phyloP scores from a whole-genome alignment of 2,113 vertebrate species.

The Macquaria ambigua region DNA sequence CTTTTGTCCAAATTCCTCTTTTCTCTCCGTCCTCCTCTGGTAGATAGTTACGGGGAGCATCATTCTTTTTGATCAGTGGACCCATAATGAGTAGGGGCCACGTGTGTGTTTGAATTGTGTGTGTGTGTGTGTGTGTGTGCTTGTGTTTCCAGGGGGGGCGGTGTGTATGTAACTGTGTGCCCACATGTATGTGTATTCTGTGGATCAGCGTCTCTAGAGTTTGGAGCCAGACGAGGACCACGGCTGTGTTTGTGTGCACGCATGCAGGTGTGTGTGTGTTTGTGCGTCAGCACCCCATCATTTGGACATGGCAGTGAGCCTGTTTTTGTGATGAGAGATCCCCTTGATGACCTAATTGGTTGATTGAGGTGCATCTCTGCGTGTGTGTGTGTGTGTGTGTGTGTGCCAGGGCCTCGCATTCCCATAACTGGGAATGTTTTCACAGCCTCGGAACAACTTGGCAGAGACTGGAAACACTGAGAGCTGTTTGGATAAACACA shows the following conservation, averaged over 20 bases:
- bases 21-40: conserved; percentile 85
- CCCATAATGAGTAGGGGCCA: conserved; percentile 73
- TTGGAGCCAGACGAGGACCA: conserved; percentile 84
- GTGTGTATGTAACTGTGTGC: conserved; percentile 39
- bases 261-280: conserved; percentile 29
- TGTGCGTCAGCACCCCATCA: conserved; percentile 69
- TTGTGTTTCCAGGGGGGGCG: conserved; percentile 36
- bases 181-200: conserved; percentile 38
- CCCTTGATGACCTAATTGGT: conserved; percentile 91
- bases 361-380: conserved; percentile 86
- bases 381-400: conserved; percentile 43
- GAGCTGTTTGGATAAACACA: conserved; percentile 56
- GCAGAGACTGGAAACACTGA: conserved; percentile 74
- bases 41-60: conserved; percentile 90
- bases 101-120: conserved; percentile 60
- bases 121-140: conserved; percentile 17
- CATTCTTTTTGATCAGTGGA: conserved; percentile 97
- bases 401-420: conserved; percentile 65
- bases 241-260: conserved; percentile 47
- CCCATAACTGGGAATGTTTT: conserved; percentile 82
- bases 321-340: conserved; percentile 80
- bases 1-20: conserved; percentile 98
- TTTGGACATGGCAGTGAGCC: conserved; percentile 84
- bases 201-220: conserved; percentile 79
- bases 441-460: conserved; percentile 81